Base-by-base conservation (phyloP, 2,113 vertebrate species). In the Myotis davidii region DNA sequence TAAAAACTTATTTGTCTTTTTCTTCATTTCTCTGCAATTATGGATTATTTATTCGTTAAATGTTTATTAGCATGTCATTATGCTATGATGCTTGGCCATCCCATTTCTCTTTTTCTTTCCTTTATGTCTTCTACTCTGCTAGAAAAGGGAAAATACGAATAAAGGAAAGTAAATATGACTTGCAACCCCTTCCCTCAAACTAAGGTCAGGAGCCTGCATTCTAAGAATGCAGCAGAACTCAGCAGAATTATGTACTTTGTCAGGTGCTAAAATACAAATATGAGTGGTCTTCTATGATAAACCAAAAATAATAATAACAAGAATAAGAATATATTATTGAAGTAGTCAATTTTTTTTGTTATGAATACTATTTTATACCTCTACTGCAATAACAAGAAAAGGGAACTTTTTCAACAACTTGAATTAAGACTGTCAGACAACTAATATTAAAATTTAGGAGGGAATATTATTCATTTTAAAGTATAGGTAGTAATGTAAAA, bases 211-310 rank as follows among this genome's bases (percentile, higher is more conserved):
- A 59, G 10, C 27, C 59, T 59, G 27, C n/a, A 70, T 69, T 76
- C 50, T 89, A 34, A 59, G n/a, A n/a, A n/a, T n/a, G n/a, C n/a
- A n/a, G n/a, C n/a, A 67, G 18, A 77, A 70, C 9, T n/a, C 39
- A 90, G 20, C n/a, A 70, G 39, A 61, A 39, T 42, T 50, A 32
- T 77, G 45, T 27, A 77, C 25, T 64, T 72, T 61, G 0, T 27
- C 78, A 79, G 20, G 39, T 94, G 37, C 27, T 90, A 61, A 94
- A 89, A 70, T 70, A 67, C 14, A 90, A 90, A 70, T 54, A 64
- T 42, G 27, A 85, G 3, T 64, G 45, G 10, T 52, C 59, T 69
- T 83, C 50, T 78, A 7, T n/a, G 2, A 48, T 5, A 85, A 70
- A 72, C 18, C 10, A 56, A 76, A 14, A 83, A 23, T 21, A 52